Percentiles rank a stretch among this genome's conserved stretches.
These are phyloP conservation scores for Drosophila subquinaria DNA, from an alignment of 2,888 invertebrate species.

Conservation along the genomic window DNA sequence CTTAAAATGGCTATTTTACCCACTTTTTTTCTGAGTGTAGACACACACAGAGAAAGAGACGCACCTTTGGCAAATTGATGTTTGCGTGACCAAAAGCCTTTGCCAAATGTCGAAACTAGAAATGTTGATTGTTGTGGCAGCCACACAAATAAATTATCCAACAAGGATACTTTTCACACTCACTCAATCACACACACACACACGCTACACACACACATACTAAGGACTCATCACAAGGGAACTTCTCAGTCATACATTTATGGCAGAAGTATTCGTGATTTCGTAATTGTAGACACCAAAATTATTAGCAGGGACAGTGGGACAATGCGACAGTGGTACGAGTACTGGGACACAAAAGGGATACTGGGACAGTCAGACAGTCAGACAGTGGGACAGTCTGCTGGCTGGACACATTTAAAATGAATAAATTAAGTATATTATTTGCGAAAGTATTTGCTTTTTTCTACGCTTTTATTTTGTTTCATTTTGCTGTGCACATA, in stretches of 20 bases:
- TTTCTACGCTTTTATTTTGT: conserved; percentile 18
- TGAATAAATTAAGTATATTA: conserved; percentile 68
- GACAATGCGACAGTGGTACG: neutral
- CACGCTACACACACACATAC: neutral
- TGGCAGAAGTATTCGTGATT: conserved; percentile 12
- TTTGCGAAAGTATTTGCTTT: conserved; percentile 44
- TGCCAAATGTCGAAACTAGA: conserved; percentile 28
- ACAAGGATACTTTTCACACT: conserved; percentile 23
- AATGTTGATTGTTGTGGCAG: conserved; percentile 49
- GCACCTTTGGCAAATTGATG: conserved; percentile 40
- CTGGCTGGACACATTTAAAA: conserved; percentile 35
- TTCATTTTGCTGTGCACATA: conserved; percentile 40
- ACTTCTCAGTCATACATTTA: neutral
- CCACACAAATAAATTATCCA: conserved; percentile 39
- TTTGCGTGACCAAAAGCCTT: conserved; percentile 50
- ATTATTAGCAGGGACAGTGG: neutral
- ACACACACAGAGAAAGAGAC: neutral
- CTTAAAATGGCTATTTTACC: too few species aligned
- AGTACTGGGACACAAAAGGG: neutral
- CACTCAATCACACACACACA: neutral
- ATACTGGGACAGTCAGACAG: neutral
- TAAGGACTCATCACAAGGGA: neutral
- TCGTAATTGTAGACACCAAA: conserved; percentile 3
- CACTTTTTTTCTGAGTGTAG: too few species aligned
- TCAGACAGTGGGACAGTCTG: conserved; percentile 11